Evolutionary conservation across 2,888 invertebrate species (phyloP).

Genomic region (Dryobotodes eremita): DNA sequence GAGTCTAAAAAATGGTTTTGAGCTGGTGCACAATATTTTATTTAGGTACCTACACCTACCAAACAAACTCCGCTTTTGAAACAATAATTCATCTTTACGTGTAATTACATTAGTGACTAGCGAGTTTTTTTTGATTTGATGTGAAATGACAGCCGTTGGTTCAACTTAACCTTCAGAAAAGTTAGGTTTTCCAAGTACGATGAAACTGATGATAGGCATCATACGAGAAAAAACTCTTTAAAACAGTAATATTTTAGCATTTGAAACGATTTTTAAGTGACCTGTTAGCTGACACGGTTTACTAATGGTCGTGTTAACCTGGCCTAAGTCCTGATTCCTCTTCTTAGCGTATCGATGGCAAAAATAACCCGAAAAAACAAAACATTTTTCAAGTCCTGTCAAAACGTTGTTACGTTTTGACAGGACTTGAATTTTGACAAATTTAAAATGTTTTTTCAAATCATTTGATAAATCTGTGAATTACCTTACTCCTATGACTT

Average conservation of each 20-base stretch:
- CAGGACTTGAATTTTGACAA: no score
- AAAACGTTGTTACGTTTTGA: no score
- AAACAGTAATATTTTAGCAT: neutral
- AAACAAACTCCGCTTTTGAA: neutral
- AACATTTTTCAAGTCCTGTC: no score
- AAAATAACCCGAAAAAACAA: neutral
- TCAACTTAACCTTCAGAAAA: constrained; percentile 14
- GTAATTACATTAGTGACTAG: neutral
- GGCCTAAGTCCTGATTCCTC: neutral
- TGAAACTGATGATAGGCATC: neutral
- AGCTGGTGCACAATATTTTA: neutral
- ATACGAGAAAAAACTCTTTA: neutral
- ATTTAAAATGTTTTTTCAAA: no score
- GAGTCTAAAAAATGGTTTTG: no score
- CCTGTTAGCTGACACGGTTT: no score
- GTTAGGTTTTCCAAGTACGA: neutral
- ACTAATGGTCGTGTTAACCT: neutral
- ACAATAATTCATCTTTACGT: neutral
- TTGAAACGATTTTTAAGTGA: neutral
- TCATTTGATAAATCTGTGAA: neutral
- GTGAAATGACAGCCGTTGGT: neutral
- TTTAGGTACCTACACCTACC: no score
- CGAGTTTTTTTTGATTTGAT: constrained; percentile 4
- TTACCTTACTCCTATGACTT: neutral
- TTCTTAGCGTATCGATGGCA: neutral